Evolutionary conservation across 2,797 vertebrate species (phyloP), one percentile per base, ranked within the genome.

Genomic region (Triplophysa bombifrons): DNA sequence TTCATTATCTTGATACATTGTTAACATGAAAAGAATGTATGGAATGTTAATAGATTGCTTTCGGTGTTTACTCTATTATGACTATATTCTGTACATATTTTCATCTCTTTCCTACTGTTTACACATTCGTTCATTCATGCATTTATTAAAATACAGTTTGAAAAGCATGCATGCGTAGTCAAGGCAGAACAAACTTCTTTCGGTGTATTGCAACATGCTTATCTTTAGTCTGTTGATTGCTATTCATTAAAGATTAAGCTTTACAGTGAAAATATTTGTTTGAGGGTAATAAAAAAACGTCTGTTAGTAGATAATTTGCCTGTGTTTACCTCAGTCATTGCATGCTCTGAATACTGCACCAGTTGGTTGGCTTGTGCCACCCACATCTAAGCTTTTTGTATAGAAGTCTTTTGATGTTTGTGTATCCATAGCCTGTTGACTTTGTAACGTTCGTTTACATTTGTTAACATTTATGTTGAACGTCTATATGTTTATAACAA

Each of bases 261-360:
- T 38, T 11, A 56, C 20, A 11, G n/a, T 3, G 11, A 34, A 38
- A 64, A 3, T 17, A 11, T 38, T 19, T n/a, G 17, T 64, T 64
- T 64, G 10, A 64, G 30, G 16, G 17, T 9, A 38, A 19, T 3
- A 30, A 3, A 17, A 64, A 64, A 19, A 19, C 34, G 20, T 12
- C 46, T 27, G 41, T 63, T 63, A 50, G 72, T 51, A 38, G 60
- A 74, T 64, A 0, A 74, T 74, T 74, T 74, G 72, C 46, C 56
- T 74, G 56, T 14, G n/a, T 20, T 58, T 68, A 46, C 22, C n/a
- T 58, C 64, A n/a, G 34, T 12, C n/a, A 75, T 38, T 5, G 30
- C 2, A 50, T 16, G 58, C 30, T 34, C 68, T 71, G 30, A 11
- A 55, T 34, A 38, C 64, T n/a, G 20, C 34, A 27, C n/a, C 34